A percentile compares a stretch with the other conserved stretches of the same genome.
Evolutionary conservation across 2,113 vertebrate genomes (phyloP).

Genomic region (Echinops telfairi): DNA sequence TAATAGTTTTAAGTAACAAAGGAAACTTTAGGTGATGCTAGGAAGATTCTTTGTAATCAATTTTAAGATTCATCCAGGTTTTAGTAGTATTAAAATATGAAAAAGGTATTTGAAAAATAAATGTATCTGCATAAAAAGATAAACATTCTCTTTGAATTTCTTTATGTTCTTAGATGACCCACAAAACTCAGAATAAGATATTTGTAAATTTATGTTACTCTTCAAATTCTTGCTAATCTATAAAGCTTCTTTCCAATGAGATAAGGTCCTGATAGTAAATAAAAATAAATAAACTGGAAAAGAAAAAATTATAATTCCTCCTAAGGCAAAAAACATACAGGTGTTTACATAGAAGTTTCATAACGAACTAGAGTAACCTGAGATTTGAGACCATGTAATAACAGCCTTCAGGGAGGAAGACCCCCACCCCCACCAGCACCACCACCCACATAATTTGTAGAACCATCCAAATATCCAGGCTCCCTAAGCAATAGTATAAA

Average conservation of each 20-base stretch:
- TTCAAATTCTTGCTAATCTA: neutral
- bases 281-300: neutral
- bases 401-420: neutral
- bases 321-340: neutral
- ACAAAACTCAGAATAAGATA: neutral
- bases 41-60: neutral
- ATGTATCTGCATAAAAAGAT: neutral
- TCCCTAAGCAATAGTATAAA: no score
- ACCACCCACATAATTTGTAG: neutral
- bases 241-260: slow-evolving; percentile 9
- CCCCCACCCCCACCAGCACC: neutral
- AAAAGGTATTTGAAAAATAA: slow-evolving; percentile 40
- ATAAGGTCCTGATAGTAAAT: neutral
- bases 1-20: neutral
- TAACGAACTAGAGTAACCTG: neutral
- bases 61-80: neutral
- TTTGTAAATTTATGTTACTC: slow-evolving; percentile 25
- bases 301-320: neutral
- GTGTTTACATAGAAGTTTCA: neutral
- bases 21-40: neutral
- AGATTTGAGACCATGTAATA: neutral
- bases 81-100: slow-evolving; percentile 34
- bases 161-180: neutral
- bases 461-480: neutral
- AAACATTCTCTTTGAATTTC: slow-evolving; percentile 19